Evolutionary conservation across 2,797 vertebrate species (phyloP).

Genomic region (Hipposideros larvatus): DNA sequence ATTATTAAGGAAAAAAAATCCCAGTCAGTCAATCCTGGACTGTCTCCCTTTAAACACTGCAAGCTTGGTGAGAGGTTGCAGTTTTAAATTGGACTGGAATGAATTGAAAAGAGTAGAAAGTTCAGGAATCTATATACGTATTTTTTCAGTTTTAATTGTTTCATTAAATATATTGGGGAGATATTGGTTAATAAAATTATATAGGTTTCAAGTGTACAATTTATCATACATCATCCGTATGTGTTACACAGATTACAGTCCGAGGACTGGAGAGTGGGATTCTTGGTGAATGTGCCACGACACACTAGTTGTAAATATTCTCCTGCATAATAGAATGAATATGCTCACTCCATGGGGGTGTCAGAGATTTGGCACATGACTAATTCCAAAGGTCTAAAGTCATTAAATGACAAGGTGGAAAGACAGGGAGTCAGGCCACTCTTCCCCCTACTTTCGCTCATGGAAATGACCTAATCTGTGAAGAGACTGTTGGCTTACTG

Average conservation of each 20-base stretch:
- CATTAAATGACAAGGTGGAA: neutral
- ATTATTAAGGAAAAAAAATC: neutral
- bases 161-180: too few relatives aligned
- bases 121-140: neutral
- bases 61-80: neutral
- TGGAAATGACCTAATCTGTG: neutral
- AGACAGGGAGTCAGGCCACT: too few relatives aligned
- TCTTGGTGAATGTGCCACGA: neutral
- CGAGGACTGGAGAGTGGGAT: neutral
- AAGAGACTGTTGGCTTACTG: neutral
- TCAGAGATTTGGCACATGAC: neutral
- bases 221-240: too few relatives aligned
- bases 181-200: too few relatives aligned
- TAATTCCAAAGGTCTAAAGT: neutral
- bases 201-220: too few relatives aligned
- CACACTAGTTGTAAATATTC: neutral
- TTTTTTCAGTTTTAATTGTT: too few relatives aligned
- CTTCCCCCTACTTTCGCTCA: neutral
- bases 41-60: neutral
- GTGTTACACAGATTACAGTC: neutral
- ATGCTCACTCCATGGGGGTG: neutral
- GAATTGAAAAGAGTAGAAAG: neutral
- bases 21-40: neutral
- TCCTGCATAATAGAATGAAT: neutral
- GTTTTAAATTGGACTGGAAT: slow-evolving; percentile 6